These are phyloP conservation scores for Sebastes ruberrimus DNA, from an alignment of 2,797 vertebrate species.

Conservation along the genomic window DNA sequence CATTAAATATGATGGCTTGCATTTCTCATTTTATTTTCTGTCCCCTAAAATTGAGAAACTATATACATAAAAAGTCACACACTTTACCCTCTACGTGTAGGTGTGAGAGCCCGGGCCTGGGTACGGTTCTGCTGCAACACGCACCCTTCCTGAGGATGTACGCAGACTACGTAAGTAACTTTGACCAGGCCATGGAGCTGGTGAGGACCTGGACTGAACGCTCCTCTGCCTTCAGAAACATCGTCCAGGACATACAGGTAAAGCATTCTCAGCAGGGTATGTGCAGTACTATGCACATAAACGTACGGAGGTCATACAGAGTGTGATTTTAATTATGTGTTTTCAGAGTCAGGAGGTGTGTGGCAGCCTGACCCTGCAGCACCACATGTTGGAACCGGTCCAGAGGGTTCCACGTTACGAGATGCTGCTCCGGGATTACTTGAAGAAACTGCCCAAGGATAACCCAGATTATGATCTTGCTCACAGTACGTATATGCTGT, in stretches of 20 bases:
- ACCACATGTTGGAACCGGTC: constrained; percentile 96
- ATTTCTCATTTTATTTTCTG: not conserved
- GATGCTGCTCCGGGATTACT: constrained; percentile 89
- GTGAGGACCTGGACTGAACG: constrained; percentile 87
- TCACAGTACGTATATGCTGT: constrained; percentile 51
- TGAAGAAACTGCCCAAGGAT: constrained; percentile 82
- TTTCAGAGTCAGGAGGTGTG: constrained; percentile 84
- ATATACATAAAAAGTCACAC: not conserved
- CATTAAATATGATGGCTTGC: not conserved
- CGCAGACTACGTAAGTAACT: constrained; percentile 88
- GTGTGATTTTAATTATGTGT: not conserved
- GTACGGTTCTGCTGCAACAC: constrained; percentile 87
- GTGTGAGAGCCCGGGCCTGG: constrained; percentile 83
- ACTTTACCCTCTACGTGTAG: constrained; percentile 61
- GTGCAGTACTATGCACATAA: accelerated
- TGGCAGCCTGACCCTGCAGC: constrained; percentile 89
- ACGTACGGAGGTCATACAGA: accelerated
- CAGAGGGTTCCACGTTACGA: constrained; percentile 92
- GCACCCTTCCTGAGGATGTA: constrained; percentile 94
- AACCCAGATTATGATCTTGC: constrained; percentile 79
- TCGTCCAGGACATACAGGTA: constrained; percentile 88
- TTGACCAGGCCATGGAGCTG: constrained; percentile 87
- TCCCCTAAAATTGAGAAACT: not conserved
- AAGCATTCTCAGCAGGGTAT: accelerated
- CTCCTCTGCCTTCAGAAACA: constrained; percentile 83